phyloP scores from a whole-genome alignment of 2,113 vertebrate genomes.

The Dipodomys stephensi region DNA sequence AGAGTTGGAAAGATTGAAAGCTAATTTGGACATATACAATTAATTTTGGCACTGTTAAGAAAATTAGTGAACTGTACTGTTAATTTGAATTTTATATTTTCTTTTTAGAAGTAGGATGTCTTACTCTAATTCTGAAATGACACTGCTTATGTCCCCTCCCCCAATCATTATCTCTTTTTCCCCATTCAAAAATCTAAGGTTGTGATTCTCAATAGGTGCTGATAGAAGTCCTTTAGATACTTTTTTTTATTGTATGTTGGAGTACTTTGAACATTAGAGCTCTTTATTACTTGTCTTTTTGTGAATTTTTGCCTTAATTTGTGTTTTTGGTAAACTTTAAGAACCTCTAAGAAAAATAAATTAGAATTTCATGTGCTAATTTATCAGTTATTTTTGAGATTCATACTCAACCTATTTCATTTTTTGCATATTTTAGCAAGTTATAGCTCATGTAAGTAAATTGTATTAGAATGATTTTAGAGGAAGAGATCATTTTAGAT shows the following conservation, averaged over 20 bases:
- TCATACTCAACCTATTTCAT: not conserved
- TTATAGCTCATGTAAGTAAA: slow-evolving; percentile 43
- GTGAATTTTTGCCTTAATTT: slow-evolving; percentile 54
- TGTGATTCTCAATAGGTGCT: not conserved
- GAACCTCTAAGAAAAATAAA: slow-evolving; percentile 36
- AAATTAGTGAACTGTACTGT: slow-evolving; percentile 40
- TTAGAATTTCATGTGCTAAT: slow-evolving; percentile 23
- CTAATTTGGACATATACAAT: slow-evolving; percentile 47
- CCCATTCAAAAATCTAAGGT: slow-evolving; percentile 23
- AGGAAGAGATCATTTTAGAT: slow-evolving; percentile 46
- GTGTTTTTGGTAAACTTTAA: slow-evolving; percentile 33
- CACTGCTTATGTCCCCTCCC: too few species aligned
- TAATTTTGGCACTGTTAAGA: not conserved
- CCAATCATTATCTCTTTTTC: not conserved
- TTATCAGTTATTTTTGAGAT: slow-evolving; percentile 48
- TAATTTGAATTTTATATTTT: slow-evolving; percentile 51
- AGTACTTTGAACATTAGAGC: slow-evolving; percentile 42
- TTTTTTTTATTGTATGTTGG: not conserved
- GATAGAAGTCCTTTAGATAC: not conserved
- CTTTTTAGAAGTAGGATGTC: slow-evolving; percentile 34
- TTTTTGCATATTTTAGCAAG: slow-evolving; percentile 52
- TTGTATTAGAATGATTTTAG: slow-evolving; percentile 53
- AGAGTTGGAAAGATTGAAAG: slow-evolving; percentile 3
- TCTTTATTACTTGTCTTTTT: slow-evolving; percentile 29
- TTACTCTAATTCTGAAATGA: not conserved